Evolutionary conservation across 2,113 vertebrate species (phyloP).

Genomic region (Eublepharis macularius): DNA sequence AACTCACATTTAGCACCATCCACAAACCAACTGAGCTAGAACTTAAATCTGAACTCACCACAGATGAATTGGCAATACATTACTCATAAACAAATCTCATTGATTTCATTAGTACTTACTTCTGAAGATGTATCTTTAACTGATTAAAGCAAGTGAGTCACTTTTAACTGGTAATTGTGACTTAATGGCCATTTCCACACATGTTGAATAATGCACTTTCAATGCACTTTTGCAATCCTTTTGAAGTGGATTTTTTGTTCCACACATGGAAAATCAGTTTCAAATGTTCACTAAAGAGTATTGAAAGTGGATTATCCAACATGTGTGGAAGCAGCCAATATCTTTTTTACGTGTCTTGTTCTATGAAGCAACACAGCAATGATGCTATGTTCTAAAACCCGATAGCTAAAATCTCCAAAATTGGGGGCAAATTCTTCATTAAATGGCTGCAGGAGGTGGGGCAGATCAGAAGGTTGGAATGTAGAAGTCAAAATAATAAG

Average conservation of each 20-base stretch:
- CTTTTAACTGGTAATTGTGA: neutral
- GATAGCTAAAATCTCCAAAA: neutral
- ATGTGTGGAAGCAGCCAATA: too few relatives aligned
- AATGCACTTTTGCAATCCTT: too few relatives aligned
- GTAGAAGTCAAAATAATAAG: neutral
- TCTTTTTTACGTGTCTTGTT: neutral
- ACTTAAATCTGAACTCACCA: neutral
- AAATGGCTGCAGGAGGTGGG: neutral
- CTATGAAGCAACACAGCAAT: neutral
- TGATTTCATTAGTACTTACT: neutral
- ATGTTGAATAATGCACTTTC: too few relatives aligned
- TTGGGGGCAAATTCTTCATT: neutral
- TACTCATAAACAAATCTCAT: neutral
- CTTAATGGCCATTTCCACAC: too few relatives aligned
- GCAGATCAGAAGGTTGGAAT: neutral
- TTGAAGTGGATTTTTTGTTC: too few relatives aligned
- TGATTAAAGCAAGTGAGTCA: neutral
- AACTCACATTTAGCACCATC: neutral
- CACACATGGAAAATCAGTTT: too few relatives aligned
- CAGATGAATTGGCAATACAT: neutral
- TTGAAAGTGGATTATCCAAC: too few relatives aligned
- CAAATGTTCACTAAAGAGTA: too few relatives aligned
- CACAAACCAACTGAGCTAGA: neutral
- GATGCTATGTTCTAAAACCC: neutral
- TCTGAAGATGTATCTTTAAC: neutral